Percentiles rank a stretch among this genome's conserved stretches.
Evolutionary conservation across 2,797 vertebrate species (phyloP).

Genomic region (Lacerta agilis): DNA sequence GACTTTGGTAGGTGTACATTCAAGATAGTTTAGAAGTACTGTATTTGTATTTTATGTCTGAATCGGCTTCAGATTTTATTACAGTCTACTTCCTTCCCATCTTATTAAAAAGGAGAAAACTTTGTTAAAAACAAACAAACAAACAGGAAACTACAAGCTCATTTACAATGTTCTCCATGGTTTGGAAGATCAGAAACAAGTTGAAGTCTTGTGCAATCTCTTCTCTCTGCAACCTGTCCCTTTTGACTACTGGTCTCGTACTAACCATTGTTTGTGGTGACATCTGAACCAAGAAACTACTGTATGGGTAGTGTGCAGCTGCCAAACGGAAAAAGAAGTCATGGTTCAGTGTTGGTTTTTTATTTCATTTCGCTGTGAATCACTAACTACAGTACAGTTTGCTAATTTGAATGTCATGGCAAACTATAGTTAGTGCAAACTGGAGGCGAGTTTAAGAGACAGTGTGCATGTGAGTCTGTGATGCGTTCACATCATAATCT

Average conservation of each 20-base stretch:
- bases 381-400: neutral
- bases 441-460: neutral
- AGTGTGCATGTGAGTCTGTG: no score
- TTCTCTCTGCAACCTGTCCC: neutral
- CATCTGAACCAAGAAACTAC: neutral
- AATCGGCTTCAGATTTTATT: neutral
- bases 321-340: neutral
- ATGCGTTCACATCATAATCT: neutral
- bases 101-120: no score
- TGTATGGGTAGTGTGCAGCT: neutral
- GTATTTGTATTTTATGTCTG: neutral
- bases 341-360: neutral
- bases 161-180: neutral
- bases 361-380: neutral
- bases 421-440: neutral
- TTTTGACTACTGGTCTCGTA: neutral
- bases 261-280: neutral
- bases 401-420: neutral
- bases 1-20: neutral
- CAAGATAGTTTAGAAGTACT: no score
- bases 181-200: neutral
- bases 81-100: neutral
- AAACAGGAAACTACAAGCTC: neutral
- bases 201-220: neutral
- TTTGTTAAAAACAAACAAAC: neutral